Evolutionary conservation across 2,797 vertebrate genomes (phyloP), one percentile per base, ranked within the genome.

Genomic region (Percopsis omiscomaycus): DNA sequence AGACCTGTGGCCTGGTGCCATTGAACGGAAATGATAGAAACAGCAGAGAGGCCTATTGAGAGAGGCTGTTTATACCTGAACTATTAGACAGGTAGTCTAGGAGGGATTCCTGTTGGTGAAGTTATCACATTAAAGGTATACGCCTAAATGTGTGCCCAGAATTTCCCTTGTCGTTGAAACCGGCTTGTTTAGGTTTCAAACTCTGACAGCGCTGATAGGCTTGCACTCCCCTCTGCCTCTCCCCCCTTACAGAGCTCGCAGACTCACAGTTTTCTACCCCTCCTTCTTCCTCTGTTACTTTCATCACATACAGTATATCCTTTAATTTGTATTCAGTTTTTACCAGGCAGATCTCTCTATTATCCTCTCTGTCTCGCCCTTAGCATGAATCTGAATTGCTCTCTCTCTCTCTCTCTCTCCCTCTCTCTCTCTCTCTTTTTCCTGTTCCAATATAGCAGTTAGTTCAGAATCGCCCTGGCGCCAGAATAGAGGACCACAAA

Each of bases 371-470:
- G 11, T n/a, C 13, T 58, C 5, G 5, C 48, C 14, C 48, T 2
- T 4, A 6, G 32, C 6, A 6, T 37, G 32, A 37, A 37, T 37
- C 32, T 37, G 32, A 6, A 37, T 37, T 15, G 3, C 3, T n/a
- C 27, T 59, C 55, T 46, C 30, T 56, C 13, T 22, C 15, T 27
- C 55, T 29, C 8, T 45, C 30, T 56, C 13, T 22, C 15, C 13
- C 55, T 29, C 8, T 45, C 29, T 72, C 68, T 69, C 30, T 64
- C 62, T 53, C 60, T 54, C 27, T 29, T 74, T 74, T 45, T 16
- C 47, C 56, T 71, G 46, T 71, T 85, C 77, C 73, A 82, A 71
- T 84, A 86, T 68, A 76, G 79, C 81, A 85, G 87, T 89, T 87
- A 84, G 69, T 64, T 55, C 72, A 75, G 58, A 66, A 80, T 62